Evolutionary conservation across 1,140 invertebrate genomes (phyloP).

Genomic region (Zaprionus ghesquierei): DNA sequence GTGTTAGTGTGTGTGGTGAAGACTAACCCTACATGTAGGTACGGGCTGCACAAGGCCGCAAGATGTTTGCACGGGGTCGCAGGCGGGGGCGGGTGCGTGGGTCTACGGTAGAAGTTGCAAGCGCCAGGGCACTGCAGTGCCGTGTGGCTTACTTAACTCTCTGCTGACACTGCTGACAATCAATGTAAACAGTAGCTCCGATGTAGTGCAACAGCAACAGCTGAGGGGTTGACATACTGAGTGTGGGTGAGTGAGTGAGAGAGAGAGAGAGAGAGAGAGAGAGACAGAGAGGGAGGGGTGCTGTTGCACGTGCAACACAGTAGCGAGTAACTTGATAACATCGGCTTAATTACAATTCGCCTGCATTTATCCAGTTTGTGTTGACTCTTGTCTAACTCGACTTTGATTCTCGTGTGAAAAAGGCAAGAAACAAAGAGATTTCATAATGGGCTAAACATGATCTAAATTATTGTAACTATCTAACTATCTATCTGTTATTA

Average conservation of each 20-base stretch:
- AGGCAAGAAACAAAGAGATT: too few species aligned
- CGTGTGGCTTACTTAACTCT: slow-evolving; percentile 70
- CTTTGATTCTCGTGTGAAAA: slow-evolving; percentile 54
- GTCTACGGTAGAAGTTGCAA: neutral
- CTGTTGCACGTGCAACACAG: slow-evolving; percentile 31
- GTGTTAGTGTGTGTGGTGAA: neutral
- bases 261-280: neutral
- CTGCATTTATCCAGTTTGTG: slow-evolving; percentile 41
- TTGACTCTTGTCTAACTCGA: slow-evolving; percentile 62
- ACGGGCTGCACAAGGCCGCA: slow-evolving; percentile 28
- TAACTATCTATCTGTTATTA: too few species aligned
- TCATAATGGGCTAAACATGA: neutral
- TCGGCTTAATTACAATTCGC: slow-evolving; percentile 77
- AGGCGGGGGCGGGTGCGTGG: slow-evolving; percentile 8
- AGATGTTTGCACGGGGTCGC: slow-evolving; percentile 18
- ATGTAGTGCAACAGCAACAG: slow-evolving; percentile 36
- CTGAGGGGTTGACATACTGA: slow-evolving; percentile 2
- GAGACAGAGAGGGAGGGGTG: neutral
- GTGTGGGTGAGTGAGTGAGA: neutral
- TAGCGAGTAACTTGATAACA: slow-evolving; percentile 72
- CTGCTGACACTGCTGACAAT: slow-evolving; percentile 69
- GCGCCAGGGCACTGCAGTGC: slow-evolving; percentile 43
- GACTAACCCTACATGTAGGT: slow-evolving; percentile 30
- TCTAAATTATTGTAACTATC: neutral
- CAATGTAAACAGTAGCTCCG: slow-evolving; percentile 65